phyloP scores from a whole-genome alignment of 2,113 vertebrate genomes.

The Aphelocoma coerulescens region DNA sequence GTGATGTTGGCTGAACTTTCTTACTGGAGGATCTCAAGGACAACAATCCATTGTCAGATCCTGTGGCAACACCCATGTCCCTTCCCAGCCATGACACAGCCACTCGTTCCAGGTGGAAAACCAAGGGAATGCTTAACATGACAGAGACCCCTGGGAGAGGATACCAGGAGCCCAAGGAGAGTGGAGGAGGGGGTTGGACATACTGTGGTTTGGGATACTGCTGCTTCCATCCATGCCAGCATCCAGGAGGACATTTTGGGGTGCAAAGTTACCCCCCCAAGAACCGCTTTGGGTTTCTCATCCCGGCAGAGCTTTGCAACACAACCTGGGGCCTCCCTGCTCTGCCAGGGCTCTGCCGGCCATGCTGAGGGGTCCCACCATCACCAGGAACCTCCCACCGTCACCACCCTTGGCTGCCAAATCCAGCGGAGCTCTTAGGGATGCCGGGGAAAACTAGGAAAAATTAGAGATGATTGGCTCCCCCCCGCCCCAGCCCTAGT shows the following conservation, averaged over 20 bases:
- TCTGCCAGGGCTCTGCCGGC: neutral
- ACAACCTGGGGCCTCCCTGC: neutral
- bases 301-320: neutral
- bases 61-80: neutral
- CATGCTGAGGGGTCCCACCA: neutral
- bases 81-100: neutral
- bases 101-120: accelerated
- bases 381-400: neutral
- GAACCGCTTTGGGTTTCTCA: neutral
- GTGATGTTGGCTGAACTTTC: neutral
- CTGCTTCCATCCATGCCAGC: accelerated
- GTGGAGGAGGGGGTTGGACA: neutral
- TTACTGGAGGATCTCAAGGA: neutral
- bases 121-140: neutral
- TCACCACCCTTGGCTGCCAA: neutral
- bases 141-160: neutral
- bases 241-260: neutral
- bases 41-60: neutral
- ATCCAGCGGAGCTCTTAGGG: constrained; percentile 4
- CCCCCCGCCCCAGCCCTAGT: neutral
- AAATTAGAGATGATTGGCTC: neutral
- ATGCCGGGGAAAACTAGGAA: neutral
- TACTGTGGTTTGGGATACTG: neutral
- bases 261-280: neutral
- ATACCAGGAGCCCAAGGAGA: neutral